Conservation (phyloP, 2,888 invertebrate genomes). For the Sabatieria punctata region DNA sequence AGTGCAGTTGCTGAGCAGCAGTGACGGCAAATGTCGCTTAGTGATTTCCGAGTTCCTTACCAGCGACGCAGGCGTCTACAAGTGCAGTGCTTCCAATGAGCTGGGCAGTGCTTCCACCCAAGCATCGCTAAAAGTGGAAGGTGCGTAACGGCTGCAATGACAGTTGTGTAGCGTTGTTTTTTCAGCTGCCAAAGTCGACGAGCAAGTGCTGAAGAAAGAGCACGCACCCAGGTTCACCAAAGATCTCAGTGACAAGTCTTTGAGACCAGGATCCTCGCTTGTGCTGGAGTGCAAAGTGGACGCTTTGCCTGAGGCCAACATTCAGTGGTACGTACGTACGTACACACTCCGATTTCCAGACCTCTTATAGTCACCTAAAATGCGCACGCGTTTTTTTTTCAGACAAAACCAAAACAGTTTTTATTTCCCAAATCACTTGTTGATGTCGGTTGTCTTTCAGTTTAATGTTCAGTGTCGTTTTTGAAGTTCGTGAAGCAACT, state of each 20-base stretch:
- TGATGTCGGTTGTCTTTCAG: no score
- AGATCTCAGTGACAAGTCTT: constrained; percentile 27
- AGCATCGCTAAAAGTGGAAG: constrained; percentile 3
- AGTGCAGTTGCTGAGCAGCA: no score
- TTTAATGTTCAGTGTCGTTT: no score
- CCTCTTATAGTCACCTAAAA: no score
- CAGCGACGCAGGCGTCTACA: constrained; percentile 21
- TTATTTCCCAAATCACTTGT: no score
- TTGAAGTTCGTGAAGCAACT: no score
- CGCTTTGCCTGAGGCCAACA: constrained; percentile 32
- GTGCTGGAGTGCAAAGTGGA: constrained; percentile 31
- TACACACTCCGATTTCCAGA: no score
- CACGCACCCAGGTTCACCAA: constrained; percentile 15
- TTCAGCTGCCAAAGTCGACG: constrained; percentile 1
- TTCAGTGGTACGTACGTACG: constrained; percentile 28
- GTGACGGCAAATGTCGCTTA: constrained; percentile 27
- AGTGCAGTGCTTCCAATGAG: constrained; percentile 64
- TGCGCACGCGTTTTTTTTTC: no score
- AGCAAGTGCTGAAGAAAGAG: neutral
- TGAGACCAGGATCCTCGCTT: constrained; percentile 17
- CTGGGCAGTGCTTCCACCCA: constrained; percentile 42
- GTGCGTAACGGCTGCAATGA: no score
- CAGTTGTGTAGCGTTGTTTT: no score
- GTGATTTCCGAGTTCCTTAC: constrained; percentile 17
- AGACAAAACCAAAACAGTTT: no score